Evolutionary conservation across 1,140 invertebrate species (phyloP).

Genomic region (Sitophilus oryzae): DNA sequence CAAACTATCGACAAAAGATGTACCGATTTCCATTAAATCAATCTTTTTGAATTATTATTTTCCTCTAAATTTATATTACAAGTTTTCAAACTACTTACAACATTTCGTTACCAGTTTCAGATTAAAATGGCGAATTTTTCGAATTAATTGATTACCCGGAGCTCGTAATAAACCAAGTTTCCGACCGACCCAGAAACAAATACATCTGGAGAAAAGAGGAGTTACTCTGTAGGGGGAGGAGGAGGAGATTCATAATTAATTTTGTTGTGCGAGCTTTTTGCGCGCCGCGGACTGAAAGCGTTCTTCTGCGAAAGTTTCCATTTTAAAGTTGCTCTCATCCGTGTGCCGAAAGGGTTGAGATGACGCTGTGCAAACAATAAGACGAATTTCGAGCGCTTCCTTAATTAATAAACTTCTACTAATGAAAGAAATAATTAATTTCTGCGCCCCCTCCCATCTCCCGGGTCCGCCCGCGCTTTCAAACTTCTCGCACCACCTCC

Average conservation of each 20-base stretch:
- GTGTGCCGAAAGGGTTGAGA: conserved; percentile 42
- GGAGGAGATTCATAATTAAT: conserved; percentile 40
- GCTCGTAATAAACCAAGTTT: conserved; percentile 13
- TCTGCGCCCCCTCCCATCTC: conserved; percentile 32
- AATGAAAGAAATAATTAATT: conserved; percentile 46
- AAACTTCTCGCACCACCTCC: neutral
- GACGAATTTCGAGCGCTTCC: conserved; percentile 42
- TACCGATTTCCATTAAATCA: too few species aligned
- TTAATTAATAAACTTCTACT: conserved; percentile 45
- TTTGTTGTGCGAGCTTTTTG: conserved; percentile 36
- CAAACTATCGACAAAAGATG: too few species aligned
- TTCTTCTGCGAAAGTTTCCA: conserved; percentile 36
- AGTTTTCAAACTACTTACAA: too few species aligned
- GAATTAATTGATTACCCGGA: too few species aligned
- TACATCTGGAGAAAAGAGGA: conserved; percentile 1
- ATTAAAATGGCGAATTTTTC: too few species aligned
- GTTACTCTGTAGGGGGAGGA: neutral
- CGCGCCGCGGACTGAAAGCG: conserved; percentile 10
- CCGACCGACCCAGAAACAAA: conserved; percentile 7
- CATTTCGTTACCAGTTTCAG: too few species aligned
- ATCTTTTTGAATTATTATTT: too few species aligned
- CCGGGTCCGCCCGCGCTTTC: neutral
- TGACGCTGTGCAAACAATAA: conserved; percentile 42
- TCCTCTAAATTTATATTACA: too few species aligned
- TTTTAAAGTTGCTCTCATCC: conserved; percentile 42